Evolutionary conservation across 2,797 vertebrate genomes (phyloP), one percentile per base, ranked within the genome.

Genomic region (Okamejei kenojei): DNA sequence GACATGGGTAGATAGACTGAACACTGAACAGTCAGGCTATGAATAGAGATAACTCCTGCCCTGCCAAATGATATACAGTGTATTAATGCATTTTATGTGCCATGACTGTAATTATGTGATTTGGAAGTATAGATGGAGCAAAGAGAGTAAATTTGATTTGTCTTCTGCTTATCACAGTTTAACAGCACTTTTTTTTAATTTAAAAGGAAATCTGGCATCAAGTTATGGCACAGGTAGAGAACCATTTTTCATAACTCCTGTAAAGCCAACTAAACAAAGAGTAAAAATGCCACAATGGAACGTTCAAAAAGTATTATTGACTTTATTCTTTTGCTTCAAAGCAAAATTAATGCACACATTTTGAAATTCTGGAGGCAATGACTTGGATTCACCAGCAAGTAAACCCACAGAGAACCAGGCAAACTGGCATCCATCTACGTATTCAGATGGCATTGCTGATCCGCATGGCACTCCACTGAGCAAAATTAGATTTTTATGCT

Each of bases 321-420:
- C 29, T 63, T 86, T 63, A 65, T 29, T 86, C 11, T 86, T 54
- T 86, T 63, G 82, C 82, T 86, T 86, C 63, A 19, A 13, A 86
- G 63, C 29, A 19, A 86, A 82, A 58, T 23, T 32, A 21, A 10
- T 88, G 17, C 63, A 63, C 9, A 65, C 65, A 35, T 74, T 54
- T 58, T n/a, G 71, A 76, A 92, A 74, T 32, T 54, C 21, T 54
- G 35, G 45, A 92, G 68, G 71, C 23, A 76, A 92, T 54, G 19
- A 13, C 23, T 91, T 74, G 65, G 68, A 74, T 35, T 71, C 23
- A 5, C 19, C 35, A 74, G 35, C 74, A 73, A 74, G 68, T 45
- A 91, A 91, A 35, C 90, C 90, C 90, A 92, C 29, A 58, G 26
- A 92, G 35, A 88, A 68, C 78, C 63, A 88, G 84, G n/a, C 84